Evolutionary conservation across 2,888 invertebrate genomes (phyloP).

Genomic region (Operophtera brumata): DNA sequence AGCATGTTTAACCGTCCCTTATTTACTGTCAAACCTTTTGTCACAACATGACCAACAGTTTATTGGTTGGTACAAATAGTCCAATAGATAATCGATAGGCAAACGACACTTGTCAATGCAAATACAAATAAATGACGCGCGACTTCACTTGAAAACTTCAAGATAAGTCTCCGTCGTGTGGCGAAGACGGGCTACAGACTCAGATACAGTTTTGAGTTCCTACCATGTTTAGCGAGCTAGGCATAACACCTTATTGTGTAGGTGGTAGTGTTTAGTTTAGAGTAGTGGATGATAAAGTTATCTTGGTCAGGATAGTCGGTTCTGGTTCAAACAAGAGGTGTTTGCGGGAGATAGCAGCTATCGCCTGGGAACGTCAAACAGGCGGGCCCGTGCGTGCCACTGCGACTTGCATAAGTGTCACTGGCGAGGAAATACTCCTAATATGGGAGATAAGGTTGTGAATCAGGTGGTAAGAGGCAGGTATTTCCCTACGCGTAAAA

Average conservation of each 20-base stretch:
- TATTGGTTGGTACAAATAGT: slow-evolving; percentile 22
- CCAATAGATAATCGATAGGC: slow-evolving; percentile 49
- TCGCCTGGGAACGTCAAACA: slow-evolving; percentile 79
- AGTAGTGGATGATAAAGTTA: slow-evolving; percentile 25
- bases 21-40: slow-evolving; percentile 1
- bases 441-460: slow-evolving; percentile 26
- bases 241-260: slow-evolving; percentile 17
- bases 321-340: slow-evolving; percentile 74
- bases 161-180: slow-evolving; percentile 69
- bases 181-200: slow-evolving; percentile 46
- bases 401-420: slow-evolving; percentile 56
- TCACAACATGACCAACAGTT: slow-evolving; percentile 4
- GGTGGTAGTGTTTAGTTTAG: slow-evolving; percentile 32
- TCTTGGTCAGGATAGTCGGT: slow-evolving; percentile 54
- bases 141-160: slow-evolving; percentile 71
- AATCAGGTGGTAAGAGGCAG: slow-evolving; percentile 12
- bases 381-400: slow-evolving; percentile 69
- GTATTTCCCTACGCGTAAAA: too few relatives aligned
- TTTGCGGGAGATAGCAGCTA: slow-evolving; percentile 77
- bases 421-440: slow-evolving; percentile 47
- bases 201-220: slow-evolving; percentile 31
- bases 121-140: slow-evolving; percentile 68
- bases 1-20: not conserved
- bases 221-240: slow-evolving; percentile 10
- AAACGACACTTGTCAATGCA: slow-evolving; percentile 65